These are phyloP conservation scores for Chanos chanos DNA, from an alignment of 2,797 vertebrate species.

Conservation along the genomic window DNA sequence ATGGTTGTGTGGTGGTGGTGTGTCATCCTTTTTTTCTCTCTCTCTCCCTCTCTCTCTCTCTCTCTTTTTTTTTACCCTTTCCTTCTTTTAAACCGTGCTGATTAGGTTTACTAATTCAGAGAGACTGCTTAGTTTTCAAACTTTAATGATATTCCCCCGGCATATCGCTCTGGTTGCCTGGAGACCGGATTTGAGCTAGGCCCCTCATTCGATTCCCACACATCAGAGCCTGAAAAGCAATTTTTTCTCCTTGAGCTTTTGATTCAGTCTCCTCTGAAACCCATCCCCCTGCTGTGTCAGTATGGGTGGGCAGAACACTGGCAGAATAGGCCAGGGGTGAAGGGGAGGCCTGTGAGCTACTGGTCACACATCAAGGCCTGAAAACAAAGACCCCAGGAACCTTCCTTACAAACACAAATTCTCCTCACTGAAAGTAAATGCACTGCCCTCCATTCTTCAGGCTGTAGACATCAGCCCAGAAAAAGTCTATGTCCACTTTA, in stretches of 20 bases:
- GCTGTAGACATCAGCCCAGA: constrained; percentile 20
- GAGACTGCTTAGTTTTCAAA: constrained; percentile 86
- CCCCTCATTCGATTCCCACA: constrained; percentile 99
- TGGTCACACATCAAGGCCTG: constrained; percentile 99
- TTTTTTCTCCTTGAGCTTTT: constrained; percentile 95
- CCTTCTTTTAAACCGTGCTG: constrained; percentile 49
- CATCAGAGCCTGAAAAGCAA: constrained; percentile 97
- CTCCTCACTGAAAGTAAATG: constrained; percentile 83
- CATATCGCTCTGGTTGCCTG: constrained; percentile 97
- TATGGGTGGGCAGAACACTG: constrained; percentile 95
- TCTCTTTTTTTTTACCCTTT: constrained; percentile 10
- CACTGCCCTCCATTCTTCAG: constrained; percentile 54
- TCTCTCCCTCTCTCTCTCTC: constrained; percentile 1
- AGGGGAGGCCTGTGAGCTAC: constrained; percentile 79
- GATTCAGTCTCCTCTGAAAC: constrained; percentile 97
- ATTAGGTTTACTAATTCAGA: constrained; percentile 88
- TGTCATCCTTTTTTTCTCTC: constrained; percentile 23
- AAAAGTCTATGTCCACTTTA: constrained; percentile 5
- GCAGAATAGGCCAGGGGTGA: constrained; percentile 83
- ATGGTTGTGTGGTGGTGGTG: constrained; percentile 2
- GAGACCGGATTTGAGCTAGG: constrained; percentile 98
- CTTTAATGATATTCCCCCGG: constrained; percentile 98
- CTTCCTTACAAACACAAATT: constrained; percentile 89
- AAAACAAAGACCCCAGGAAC: constrained; percentile 91
- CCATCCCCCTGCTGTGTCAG: constrained; percentile 92